These are phyloP conservation scores for Eptatretus atami DNA, from an alignment of 2,797 vertebrate genomes.

Conservation along the genomic window DNA sequence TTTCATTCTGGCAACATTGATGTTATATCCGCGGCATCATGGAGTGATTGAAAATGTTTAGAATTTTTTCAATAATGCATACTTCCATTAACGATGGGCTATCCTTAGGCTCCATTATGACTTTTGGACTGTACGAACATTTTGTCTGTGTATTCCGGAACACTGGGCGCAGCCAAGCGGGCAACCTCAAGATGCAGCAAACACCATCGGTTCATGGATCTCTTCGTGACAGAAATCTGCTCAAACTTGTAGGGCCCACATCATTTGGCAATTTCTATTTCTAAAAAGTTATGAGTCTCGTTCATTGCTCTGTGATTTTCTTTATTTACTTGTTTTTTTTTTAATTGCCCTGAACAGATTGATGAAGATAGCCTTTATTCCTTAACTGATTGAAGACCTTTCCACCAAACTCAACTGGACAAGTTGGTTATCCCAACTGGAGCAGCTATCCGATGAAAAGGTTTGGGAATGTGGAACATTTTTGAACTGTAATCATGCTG, in stretches of 20 bases:
- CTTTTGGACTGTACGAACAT: constrained; percentile 76
- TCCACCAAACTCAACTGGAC: constrained; percentile 54
- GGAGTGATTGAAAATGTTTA: not conserved
- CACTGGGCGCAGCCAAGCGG: constrained; percentile 51
- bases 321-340: not conserved
- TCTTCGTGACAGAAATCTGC: constrained; percentile 74
- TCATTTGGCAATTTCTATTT: not conserved
- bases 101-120: constrained; percentile 69
- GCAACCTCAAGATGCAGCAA: constrained; percentile 52
- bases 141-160: constrained; percentile 60
- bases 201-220: constrained; percentile 93
- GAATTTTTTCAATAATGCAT: not conserved
- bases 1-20: no score
- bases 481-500: no score
- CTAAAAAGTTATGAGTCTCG: no score
- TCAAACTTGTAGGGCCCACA: constrained; percentile 46
- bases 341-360: constrained; percentile 22
- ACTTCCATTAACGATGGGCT: not conserved
- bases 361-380: constrained; percentile 81
- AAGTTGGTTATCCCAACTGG: constrained; percentile 46
- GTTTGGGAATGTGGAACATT: constrained; percentile 13
- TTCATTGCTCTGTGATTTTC: no score
- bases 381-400: constrained; percentile 72
- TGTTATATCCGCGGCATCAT: no score
- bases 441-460: constrained; percentile 44